Percentiles rank a stretch among this genome's conserved stretches.
These are phyloP conservation scores for Bedellia somnulentella DNA, from an alignment of 2,888 invertebrate genomes.

Conservation along the genomic window DNA sequence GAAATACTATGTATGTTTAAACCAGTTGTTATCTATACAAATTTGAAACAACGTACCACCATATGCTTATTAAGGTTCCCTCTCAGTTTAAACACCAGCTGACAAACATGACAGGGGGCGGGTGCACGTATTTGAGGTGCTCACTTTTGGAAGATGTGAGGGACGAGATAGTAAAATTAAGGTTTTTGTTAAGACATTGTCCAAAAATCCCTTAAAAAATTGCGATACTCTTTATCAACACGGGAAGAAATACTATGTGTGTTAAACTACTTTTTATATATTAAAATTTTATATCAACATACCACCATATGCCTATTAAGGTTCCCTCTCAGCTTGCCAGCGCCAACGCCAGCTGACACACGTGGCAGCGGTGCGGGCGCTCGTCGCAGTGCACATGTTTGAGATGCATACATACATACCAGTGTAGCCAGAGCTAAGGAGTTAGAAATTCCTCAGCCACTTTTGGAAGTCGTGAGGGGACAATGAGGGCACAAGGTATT, in stretches of 20 bases:
- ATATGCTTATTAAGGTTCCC: slow-evolving; percentile 6
- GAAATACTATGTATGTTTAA: background rate
- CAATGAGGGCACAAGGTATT: too few species aligned
- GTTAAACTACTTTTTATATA: too few species aligned
- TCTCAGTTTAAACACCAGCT: slow-evolving; percentile 6
- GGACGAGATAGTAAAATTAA: too few species aligned
- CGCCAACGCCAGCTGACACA: slow-evolving; percentile 7
- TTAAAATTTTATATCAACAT: too few species aligned
- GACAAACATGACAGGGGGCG: slow-evolving; percentile 5
- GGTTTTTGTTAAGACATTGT: too few species aligned
- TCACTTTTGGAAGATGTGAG: too few species aligned
- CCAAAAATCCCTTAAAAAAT: too few species aligned
- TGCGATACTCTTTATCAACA: slow-evolving; percentile 6
- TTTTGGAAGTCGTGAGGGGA: too few species aligned
- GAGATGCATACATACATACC: too few species aligned
- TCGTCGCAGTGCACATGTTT: slow-evolving; percentile 8
- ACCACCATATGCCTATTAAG: slow-evolving; percentile 3
- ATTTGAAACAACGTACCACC: background rate
- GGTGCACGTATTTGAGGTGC: slow-evolving; percentile 7
- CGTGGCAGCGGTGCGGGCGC: slow-evolving; percentile 6
- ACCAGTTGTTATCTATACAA: background rate
- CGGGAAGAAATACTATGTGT: slow-evolving; percentile 5
- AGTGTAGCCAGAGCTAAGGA: too few species aligned
- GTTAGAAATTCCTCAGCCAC: too few species aligned
- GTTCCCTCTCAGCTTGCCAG: slow-evolving; percentile 6